Evolutionary conservation across 2,888 invertebrate genomes (phyloP).

Genomic region (Diarsia rubi): DNA sequence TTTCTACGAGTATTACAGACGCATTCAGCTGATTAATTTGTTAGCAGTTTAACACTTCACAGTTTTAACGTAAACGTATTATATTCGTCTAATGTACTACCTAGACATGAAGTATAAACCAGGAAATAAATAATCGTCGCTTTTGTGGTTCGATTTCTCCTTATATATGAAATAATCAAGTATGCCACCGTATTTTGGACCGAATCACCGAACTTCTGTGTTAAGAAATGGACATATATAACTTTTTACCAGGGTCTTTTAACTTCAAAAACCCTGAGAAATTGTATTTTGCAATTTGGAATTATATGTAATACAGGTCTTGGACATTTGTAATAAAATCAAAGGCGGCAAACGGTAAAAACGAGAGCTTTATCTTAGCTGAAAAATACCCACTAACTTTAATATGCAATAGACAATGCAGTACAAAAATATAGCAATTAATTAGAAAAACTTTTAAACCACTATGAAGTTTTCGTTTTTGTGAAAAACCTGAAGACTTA

Average conservation of each 20-base stretch:
- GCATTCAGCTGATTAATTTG: slow-evolving; percentile 23
- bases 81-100: neutral
- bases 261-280: slow-evolving; percentile 25
- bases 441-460: neutral
- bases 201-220: neutral
- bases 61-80: neutral
- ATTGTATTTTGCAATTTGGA: slow-evolving; percentile 6
- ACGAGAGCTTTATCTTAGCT: neutral
- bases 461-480: neutral
- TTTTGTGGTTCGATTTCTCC: neutral
- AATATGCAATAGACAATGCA: neutral
- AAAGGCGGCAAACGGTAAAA: neutral
- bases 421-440: neutral
- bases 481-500: neutral
- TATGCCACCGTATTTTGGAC: slow-evolving; percentile 4
- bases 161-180: neutral
- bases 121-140: neutral
- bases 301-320: slow-evolving; percentile 15
- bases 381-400: neutral
- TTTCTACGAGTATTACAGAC: slow-evolving; percentile 35
- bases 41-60: neutral
- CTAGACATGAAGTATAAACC: neutral
- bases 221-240: slow-evolving; percentile 3
- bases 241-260: slow-evolving; percentile 40
- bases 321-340: slow-evolving; percentile 24